A percentile compares a stretch with the other conserved stretches of the same genome.
Conservation (phyloP, 2,797 vertebrate genomes). For the Siniperca obscura region DNA sequence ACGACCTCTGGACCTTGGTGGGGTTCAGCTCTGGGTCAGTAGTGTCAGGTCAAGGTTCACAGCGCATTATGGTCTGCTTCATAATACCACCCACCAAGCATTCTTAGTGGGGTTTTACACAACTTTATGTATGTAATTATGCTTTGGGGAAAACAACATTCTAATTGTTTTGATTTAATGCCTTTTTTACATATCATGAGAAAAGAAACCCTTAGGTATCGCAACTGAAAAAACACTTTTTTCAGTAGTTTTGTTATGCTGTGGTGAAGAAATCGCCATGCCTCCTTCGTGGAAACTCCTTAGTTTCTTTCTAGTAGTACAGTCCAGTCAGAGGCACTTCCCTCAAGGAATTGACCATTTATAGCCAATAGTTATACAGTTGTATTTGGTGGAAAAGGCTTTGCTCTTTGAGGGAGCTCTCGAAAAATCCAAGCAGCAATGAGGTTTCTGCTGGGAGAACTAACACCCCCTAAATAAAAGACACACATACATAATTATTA, state of each 20-base stretch:
- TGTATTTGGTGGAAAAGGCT: conserved; percentile 28
- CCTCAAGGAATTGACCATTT: conserved; percentile 50
- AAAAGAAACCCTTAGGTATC: background rate
- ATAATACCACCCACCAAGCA: conserved; percentile 57
- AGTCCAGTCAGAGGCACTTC: conserved; percentile 31
- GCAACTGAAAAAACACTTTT: background rate
- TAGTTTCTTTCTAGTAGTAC: conserved; percentile 3
- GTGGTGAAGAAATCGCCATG: conserved; percentile 5
- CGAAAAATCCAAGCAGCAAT: conserved; percentile 17
- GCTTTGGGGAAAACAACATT: background rate
- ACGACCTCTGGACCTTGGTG: conserved; percentile 52
- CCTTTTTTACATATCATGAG: conserved; percentile 4
- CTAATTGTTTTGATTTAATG: background rate
- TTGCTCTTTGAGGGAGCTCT: conserved; percentile 24
- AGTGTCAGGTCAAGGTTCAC: conserved; percentile 61
- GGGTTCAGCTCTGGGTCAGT: conserved; percentile 69
- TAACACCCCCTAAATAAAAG: conserved; percentile 24
- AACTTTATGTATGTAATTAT: background rate
- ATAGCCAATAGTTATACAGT: conserved; percentile 45
- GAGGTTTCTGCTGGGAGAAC: conserved; percentile 17
- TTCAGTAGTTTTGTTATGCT: conserved; percentile 13
- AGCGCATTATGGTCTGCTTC: conserved; percentile 40
- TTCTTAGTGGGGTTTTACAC: background rate
- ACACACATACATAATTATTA: conserved; percentile 6
- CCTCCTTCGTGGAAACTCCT: conserved; percentile 1